phyloP scores from a whole-genome alignment of 1,140 invertebrate genomes.

The Listronotus oregonensis region DNA sequence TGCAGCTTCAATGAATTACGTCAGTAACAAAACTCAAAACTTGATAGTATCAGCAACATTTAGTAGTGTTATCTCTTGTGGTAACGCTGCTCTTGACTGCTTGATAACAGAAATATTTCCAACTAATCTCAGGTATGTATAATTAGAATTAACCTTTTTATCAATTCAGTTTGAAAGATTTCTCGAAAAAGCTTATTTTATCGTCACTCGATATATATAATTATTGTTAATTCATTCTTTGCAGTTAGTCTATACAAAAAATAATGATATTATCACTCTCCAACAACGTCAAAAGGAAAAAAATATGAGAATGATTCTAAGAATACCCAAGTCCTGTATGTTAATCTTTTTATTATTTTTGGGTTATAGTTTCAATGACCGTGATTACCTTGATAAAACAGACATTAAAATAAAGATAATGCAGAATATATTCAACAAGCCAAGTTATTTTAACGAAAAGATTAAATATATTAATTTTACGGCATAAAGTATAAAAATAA shows the following conservation, averaged over 20 bases:
- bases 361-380: neutral
- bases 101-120: conserved; percentile 88
- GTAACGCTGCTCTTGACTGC: conserved; percentile 85
- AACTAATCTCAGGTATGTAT: conserved; percentile 73
- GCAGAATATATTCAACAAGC: too few relatives aligned
- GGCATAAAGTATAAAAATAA: too few relatives aligned
- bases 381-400: neutral
- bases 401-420: neutral
- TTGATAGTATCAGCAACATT: conserved; percentile 82
- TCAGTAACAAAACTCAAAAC: conserved; percentile 80
- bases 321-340: neutral
- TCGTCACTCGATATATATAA: too few relatives aligned
- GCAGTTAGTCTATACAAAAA: too few relatives aligned
- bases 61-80: conserved; percentile 85
- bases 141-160: too few relatives aligned
- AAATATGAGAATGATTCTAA: neutral
- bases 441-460: too few relatives aligned
- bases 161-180: too few relatives aligned
- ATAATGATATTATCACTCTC: too few relatives aligned
- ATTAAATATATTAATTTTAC: too few relatives aligned
- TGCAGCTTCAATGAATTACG: conserved; percentile 83
- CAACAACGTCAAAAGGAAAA: too few relatives aligned
- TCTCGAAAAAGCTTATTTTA: too few relatives aligned
- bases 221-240: too few relatives aligned
- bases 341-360: neutral